Percentiles rank a stretch among this genome's conserved stretches.
These are phyloP conservation scores for Dryococelus australis DNA, from an alignment of 2,888 invertebrate species.

Conservation along the genomic window DNA sequence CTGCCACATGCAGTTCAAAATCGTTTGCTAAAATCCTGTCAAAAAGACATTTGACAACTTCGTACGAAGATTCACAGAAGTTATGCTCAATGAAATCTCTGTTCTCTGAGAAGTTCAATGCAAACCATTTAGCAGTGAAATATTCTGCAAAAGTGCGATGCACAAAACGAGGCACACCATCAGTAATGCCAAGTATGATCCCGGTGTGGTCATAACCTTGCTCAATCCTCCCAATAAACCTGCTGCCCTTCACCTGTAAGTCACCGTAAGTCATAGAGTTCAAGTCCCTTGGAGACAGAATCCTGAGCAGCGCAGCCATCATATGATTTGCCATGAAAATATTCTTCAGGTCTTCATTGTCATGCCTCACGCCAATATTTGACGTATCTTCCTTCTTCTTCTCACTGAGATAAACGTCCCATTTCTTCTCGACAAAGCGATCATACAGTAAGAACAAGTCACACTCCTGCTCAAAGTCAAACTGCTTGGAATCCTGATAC, in stretches of 20 bases:
- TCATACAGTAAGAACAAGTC: constrained; percentile 31
- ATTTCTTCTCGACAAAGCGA: constrained; percentile 34
- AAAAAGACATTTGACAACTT: constrained; percentile 36
- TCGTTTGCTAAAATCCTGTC: constrained; percentile 33
- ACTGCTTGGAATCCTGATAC: not conserved
- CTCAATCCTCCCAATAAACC: constrained; percentile 20
- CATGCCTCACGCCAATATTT: not conserved
- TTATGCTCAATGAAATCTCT: constrained; percentile 25
- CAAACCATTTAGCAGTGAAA: constrained; percentile 39
- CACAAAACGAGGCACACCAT: constrained; percentile 35
- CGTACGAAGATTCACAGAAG: constrained; percentile 26
- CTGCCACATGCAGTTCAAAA: constrained; percentile 30
- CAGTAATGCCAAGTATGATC: constrained; percentile 26
- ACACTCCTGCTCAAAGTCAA: constrained; percentile 23
- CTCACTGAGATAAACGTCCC: constrained; percentile 26
- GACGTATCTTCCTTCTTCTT: constrained; percentile 31
- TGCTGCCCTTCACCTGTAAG: not conserved
- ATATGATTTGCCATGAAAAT: constrained; percentile 32
- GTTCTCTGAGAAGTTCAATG: constrained; percentile 25
- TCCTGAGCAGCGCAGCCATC: constrained; percentile 23
- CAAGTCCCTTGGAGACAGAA: constrained; percentile 22
- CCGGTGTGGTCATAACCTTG: constrained; percentile 37
- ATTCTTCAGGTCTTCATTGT: not conserved
- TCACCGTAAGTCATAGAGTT: not conserved
- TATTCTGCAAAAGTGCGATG: constrained; percentile 41